Evolutionary conservation across 2,113 vertebrate species (phyloP).

Genomic region (Aleadryas rufinucha): DNA sequence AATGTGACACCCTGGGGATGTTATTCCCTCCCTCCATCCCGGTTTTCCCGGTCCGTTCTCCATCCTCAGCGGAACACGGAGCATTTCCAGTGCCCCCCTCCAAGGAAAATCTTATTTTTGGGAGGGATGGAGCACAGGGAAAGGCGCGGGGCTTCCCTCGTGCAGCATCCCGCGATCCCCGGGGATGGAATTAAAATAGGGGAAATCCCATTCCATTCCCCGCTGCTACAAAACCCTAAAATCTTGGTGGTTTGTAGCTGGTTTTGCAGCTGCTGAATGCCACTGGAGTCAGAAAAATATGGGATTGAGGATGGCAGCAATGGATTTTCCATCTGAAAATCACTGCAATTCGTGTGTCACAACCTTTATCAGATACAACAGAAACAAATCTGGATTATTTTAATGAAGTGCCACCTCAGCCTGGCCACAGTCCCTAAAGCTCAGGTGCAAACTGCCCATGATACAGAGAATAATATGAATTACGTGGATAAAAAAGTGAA

Average conservation of each 20-base stretch:
- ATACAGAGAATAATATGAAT: neutral
- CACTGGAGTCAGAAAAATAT: neutral
- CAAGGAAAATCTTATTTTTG: neutral
- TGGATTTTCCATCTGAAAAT: accelerated
- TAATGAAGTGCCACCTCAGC: neutral
- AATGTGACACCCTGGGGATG: neutral
- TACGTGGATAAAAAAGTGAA: neutral
- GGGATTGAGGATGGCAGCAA: neutral
- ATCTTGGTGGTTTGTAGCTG: neutral
- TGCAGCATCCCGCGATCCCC: neutral
- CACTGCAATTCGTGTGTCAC: neutral
- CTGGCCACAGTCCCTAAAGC: neutral
- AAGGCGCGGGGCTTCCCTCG: neutral
- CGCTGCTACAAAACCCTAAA: neutral
- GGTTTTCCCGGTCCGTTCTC: neutral
- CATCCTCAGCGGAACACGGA: neutral
- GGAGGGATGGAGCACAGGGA: neutral
- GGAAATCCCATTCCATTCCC: neutral
- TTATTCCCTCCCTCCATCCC: neutral
- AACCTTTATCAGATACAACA: neutral
- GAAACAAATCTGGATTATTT: neutral
- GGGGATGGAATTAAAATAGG: neutral
- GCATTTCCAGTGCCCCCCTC: neutral
- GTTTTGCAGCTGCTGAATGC: neutral
- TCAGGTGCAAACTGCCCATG: neutral